Evolutionary conservation across 2,797 vertebrate species (phyloP).

Genomic region (Pipistrellus pygmaeus): DNA sequence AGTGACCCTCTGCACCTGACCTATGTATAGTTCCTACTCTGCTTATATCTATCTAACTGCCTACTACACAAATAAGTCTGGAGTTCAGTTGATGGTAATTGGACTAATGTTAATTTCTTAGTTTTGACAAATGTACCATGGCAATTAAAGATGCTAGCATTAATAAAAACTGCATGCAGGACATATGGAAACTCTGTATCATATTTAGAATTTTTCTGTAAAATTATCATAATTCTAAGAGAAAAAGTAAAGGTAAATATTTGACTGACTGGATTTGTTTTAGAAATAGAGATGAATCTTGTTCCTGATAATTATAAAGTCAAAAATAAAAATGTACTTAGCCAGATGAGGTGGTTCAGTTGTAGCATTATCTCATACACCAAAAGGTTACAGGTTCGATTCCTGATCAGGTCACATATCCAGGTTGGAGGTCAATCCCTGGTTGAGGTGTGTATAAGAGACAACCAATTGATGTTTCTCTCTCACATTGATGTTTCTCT

Average conservation of each 20-base stretch:
- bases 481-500: not conserved
- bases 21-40: not conserved
- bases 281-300: not conserved
- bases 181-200: not conserved
- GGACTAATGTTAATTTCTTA: not conserved
- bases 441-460: not conserved
- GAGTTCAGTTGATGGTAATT: not conserved
- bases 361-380: not conserved
- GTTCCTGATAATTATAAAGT: not conserved
- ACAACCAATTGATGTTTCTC: not conserved
- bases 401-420: not conserved
- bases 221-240: constrained; percentile 15
- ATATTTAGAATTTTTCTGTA: not conserved
- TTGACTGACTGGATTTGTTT: not conserved
- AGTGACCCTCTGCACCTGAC: not conserved
- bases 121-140: not conserved
- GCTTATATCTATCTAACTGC: not conserved
- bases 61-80: not conserved
- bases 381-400: not conserved
- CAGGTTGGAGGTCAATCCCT: not conserved
- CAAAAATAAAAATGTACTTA: not conserved
- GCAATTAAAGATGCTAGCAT: not conserved
- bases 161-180: not conserved
- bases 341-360: not conserved
- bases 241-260: not conserved